Evolutionary conservation across 1,140 invertebrate species (phyloP).

Genomic region (Bathynomus jamesi): DNA sequence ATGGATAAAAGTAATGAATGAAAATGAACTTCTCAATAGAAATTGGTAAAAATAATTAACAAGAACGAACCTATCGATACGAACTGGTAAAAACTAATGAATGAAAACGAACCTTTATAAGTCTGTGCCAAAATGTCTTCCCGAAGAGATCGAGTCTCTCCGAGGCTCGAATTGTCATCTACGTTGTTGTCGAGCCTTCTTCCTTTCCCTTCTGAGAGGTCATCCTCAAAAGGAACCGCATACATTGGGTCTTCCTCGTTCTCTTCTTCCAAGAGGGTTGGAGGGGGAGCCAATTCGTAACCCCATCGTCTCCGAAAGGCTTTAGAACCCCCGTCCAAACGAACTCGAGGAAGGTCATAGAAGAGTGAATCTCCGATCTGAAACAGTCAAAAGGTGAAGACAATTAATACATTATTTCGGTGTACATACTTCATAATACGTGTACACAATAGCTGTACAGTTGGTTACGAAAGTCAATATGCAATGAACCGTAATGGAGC

Average conservation of each 20-base stretch:
- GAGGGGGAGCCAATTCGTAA: conserved; percentile 57
- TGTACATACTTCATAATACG: no score
- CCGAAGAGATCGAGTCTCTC: conserved; percentile 32
- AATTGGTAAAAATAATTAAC: not conserved
- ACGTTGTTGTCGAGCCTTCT: not conserved
- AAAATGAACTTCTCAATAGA: no score
- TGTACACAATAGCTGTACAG: not conserved
- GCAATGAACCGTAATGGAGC: no score
- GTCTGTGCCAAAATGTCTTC: conserved; percentile 32
- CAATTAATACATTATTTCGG: no score
- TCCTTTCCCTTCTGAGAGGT: not conserved
- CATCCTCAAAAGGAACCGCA: conserved; percentile 41
- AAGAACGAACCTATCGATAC: not conserved
- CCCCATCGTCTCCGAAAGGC: conserved; percentile 56
- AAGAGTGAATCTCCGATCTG: conserved; percentile 55
- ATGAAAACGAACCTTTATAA: conserved; percentile 22
- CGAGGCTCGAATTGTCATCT: conserved; percentile 29
- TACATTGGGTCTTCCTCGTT: conserved; percentile 40
- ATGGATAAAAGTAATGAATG: no score
- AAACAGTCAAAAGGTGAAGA: conserved; percentile 31
- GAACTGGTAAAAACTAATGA: no score
- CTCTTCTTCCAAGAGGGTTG: conserved; percentile 54
- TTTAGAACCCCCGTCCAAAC: conserved; percentile 57
- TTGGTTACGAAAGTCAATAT: no score
- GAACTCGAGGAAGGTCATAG: conserved; percentile 57